A percentile compares a stretch with the other conserved stretches of the same genome.
Evolutionary conservation across 2,797 vertebrate species (phyloP).

Genomic region (Eulemur rubriventer): DNA sequence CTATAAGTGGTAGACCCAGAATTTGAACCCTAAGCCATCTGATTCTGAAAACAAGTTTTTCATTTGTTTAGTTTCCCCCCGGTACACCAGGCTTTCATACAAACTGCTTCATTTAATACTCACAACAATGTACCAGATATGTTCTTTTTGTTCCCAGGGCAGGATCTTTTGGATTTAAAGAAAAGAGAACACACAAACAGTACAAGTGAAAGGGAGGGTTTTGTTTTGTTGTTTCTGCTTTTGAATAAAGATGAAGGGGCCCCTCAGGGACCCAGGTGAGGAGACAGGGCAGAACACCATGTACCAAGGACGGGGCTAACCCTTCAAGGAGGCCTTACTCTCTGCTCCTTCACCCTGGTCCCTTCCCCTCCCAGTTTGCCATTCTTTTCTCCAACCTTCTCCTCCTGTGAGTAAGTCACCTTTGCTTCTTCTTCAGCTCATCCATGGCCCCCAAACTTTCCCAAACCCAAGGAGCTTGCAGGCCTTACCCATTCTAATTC

Average conservation of each 20-base stretch:
- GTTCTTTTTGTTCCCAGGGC: not conserved
- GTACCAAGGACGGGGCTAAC: fast-evolving
- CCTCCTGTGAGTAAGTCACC: not conserved
- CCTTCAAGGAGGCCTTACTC: not conserved
- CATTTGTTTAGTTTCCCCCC: not conserved
- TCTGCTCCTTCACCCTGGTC: not conserved
- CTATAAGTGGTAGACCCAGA: not conserved
- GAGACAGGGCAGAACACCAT: not conserved
- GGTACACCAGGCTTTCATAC: not conserved
- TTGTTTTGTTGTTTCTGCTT: not conserved
- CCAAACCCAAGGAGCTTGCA: not conserved
- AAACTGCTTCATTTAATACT: not conserved
- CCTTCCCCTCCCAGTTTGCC: not conserved
- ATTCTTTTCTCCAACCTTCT: not conserved
- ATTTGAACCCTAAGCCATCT: not conserved
- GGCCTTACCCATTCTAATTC: not conserved
- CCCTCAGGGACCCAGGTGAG: not conserved
- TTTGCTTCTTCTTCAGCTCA: not conserved
- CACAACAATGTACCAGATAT: not conserved
- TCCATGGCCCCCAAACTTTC: not conserved
- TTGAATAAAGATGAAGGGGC: not conserved
- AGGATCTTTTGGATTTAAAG: not conserved
- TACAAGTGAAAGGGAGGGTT: not conserved
- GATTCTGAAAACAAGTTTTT: not conserved
- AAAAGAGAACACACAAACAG: not conserved